Base-by-base conservation (phyloP, 2,888 invertebrate genomes). In the Ceratothoa steindachneri region DNA sequence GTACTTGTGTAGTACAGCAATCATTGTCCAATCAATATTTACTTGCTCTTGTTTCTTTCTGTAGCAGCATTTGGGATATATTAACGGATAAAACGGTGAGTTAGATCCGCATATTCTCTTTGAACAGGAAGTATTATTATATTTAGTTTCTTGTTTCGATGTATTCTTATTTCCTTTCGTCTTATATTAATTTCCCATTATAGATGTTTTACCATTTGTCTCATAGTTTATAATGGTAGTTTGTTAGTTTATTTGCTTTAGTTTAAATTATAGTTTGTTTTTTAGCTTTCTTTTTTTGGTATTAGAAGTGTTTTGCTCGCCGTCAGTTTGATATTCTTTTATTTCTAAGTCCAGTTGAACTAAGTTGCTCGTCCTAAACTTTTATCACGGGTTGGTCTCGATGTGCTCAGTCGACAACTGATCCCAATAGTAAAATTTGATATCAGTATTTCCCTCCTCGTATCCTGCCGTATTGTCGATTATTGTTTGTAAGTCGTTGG, bases 11-110 rank as follows among this genome's bases (percentile, higher is more conserved):
- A 71, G 75, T 77, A 71, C 80, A 78, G 74, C 72, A 80, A 74
- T 75, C 76, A 69, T 71, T 71, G 73, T 71, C 72, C 74, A 70
- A 77, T 80, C 78, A 75, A 71, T 74, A 77, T 75, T 75, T 77
- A 80, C 74, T 71, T 77, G 80, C 80, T 80, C 77, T 81, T 75
- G 73, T 80, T 79, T 80, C 78, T 77, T 82, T 82, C 81, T 81
- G 82, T 77, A 79, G 77, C 83, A 87, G 86, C 84, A 82, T 86
- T 81, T 87, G 87, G 87, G 87, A 87, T 83, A 85, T 87, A 82
- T 84, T 85, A 80, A 84, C 87, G 82, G 85, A 85, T 81, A 84
- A 85, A 80, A 83, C 85, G 86, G 87, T 87, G 84, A 87, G 87
- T 86, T 81, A 66, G 74, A 31, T 15, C 64, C 29, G 30, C 60